Base-by-base conservation (phyloP, 2,888 invertebrate species). In the Diarsia brunnea region DNA sequence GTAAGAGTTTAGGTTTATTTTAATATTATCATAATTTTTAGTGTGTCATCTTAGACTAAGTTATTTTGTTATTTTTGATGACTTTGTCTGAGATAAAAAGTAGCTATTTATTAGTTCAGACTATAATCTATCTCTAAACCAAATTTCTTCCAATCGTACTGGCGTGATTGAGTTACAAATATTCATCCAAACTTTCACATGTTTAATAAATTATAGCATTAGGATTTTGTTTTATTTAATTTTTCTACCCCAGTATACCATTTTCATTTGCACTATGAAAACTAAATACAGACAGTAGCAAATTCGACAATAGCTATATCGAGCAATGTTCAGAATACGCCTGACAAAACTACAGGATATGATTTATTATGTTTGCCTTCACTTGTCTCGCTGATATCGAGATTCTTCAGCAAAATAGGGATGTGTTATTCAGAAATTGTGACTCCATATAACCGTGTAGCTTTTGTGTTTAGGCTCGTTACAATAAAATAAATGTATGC, bases 341-440 rank as follows among this genome's bases (percentile, higher is more conserved):
- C 80, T 19, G 79, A 75, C 78, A 84, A 81, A 77, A 86, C 87
- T 87, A 84, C 69, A 77, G 63, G 74, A 89, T 88, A 89, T 93
- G 92, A 93, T 93, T 92, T 92, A 93, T 93, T 75, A 86, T 91
- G 89, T 92, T 91, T 91, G 87, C 86, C 76, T 27, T 53, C 79
- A 82, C 86, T 89, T 87, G 87, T 90, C 88, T 61, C 68, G 45
- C 75, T 85, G 85, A 87, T 89, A 89, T 88, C 87, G 86, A 88
- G 88, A 89, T 89, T 87, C 89, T 90, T 87, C 80, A 84, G 55
- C 89, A 81, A 84, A 86, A 89, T 79, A 86, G 73, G 81, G 88
- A 87, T 85, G 79, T 89, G 88, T 86, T 87, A 84, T 87, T 87
- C 85, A 80, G 83, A 84, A 84, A 85, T 77, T 71, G 75, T 81